Conservation (phyloP, 2,888 invertebrate species). For the Hypomecis atomaria region DNA sequence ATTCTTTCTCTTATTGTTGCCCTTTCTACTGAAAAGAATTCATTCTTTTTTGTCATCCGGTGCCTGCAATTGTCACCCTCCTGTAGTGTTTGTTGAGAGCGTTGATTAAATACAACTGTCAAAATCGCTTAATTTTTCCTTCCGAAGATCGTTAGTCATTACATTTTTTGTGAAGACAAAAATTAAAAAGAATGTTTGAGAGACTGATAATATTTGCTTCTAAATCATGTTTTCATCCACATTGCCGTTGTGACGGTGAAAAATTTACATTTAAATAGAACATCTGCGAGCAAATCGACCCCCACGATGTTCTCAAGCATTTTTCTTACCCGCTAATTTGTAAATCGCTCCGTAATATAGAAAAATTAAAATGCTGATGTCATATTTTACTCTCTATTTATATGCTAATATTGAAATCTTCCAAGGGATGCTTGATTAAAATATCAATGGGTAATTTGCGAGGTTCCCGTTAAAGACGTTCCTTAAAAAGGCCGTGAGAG, state of each 20-base stretch:
- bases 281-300: slow-evolving; percentile 80
- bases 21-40: slow-evolving; percentile 77
- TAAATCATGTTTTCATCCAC: slow-evolving; percentile 77
- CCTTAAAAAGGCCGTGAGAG: slow-evolving; percentile 50
- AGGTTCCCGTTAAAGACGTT: slow-evolving; percentile 48
- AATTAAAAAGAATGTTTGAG: too few relatives aligned
- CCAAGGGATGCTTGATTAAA: slow-evolving; percentile 74
- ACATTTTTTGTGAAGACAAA: neutral
- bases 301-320: slow-evolving; percentile 73
- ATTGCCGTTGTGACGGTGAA: slow-evolving; percentile 71
- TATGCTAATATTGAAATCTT: slow-evolving; percentile 76
- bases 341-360: slow-evolving; percentile 83
- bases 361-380: slow-evolving; percentile 85
- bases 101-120: slow-evolving; percentile 80
- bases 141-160: slow-evolving; percentile 37
- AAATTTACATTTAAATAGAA: slow-evolving; percentile 85
- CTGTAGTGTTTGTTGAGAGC: slow-evolving; percentile 74
- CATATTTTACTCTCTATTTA: slow-evolving; percentile 82
- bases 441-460: slow-evolving; percentile 80
- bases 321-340: slow-evolving; percentile 84
- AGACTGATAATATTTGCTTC: slow-evolving; percentile 66
- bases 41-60: slow-evolving; percentile 68
- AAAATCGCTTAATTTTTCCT: slow-evolving; percentile 73
- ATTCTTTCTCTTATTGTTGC: slow-evolving; percentile 80
- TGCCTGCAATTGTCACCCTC: slow-evolving; percentile 82